Evolutionary conservation across 2,888 invertebrate species (phyloP), one percentile per base, ranked within the genome.

Genomic region (Eristalinus aeneus): DNA sequence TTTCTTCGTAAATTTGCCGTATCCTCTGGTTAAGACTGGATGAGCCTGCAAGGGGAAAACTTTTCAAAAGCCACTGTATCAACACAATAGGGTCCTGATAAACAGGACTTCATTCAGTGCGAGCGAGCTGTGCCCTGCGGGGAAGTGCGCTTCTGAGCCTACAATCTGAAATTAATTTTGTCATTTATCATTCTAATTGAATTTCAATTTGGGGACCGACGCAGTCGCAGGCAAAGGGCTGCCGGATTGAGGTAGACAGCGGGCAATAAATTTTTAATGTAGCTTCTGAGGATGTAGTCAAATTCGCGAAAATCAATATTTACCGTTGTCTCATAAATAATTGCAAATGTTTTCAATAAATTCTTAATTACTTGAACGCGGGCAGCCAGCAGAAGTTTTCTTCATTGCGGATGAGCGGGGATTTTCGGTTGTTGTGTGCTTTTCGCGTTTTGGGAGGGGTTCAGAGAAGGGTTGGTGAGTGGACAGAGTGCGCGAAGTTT

Each of bases 171-270:
- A 85, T 85, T 85, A 85, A 85, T 85, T 85, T 85, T 79, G 75
- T 64, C 80, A 80, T 85, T 85, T 80, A 85, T 85, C 84, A 85
- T 85, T 80, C 75, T 80, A 85, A 85, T 85, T 85, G 84, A 85
- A 71, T 80, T 79, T 85, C 61, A 67, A 65, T 84, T 74, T 46
- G 60, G 31, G 64, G 36, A 10, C 23, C 10, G 56, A 22, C 23
- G 53, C 27, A 56, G 23, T 9, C 11, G 11, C 23, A 10, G 22
- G 23, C 56, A 54, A 69, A 36, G 22, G 32, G 22, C 6, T 20
- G 36, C 34, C 23, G 63, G 36, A 78, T 74, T 69, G 64, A 69
- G 60, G 63, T 63, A 46, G 82, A 77, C 46, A 72, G 54, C 31
- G 76, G n/a, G 56, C 27, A 69, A 64, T 74, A 58, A 73, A 83